Base-by-base conservation (phyloP, 1,140 invertebrate species). In the Onthophagus taurus region DNA sequence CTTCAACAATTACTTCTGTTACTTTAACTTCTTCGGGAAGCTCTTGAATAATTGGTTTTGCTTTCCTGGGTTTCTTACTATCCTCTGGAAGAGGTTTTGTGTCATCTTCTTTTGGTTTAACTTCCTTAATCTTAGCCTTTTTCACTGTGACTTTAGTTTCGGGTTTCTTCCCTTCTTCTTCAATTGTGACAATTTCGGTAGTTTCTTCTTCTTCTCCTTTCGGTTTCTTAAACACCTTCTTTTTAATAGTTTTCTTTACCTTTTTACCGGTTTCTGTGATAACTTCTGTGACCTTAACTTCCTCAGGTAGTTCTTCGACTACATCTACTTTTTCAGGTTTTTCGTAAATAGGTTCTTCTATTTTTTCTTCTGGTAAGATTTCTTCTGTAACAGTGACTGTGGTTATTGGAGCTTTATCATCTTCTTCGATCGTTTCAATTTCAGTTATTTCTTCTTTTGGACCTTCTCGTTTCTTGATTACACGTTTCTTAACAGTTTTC, bases 351-450 rank as follows among this genome's bases (percentile, higher is more conserved):
- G 41, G 9, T 31, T 43, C 18, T 17, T 31, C 11, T 19, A 41
- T 23, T 42, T 21, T 20, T 31, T 42, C 42, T 42, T 39, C 11
- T 4, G 37, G 12, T 39, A 16, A 1, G 11, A 30, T 31, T 11
- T 31, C 16, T 17, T 38, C 16, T 9, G 13, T 16, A 7, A 11
- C 49, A 16, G 44, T 37, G 0, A 61, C 54, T 0, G 52, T 58
- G 3, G 51, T 62, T 19, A 63, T 49, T 3, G 64, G 55, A 29
- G 48, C 43, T 45, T 68, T 60, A 23, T 64, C 63, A 37, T 69
- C 64, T 53, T 69, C 64, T 52, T 69, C 61, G 34, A 67, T 53
- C 12, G 67, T 64, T 0, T 59, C 51, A 45, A 64, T 61, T 54
- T 66, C 48, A 0, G 52, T 59, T 0, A 7, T 34, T 21, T 31